A percentile compares a stretch with the other conserved stretches of the same genome.
These are phyloP conservation scores for Latheticus oryzae DNA, from an alignment of 2,888 invertebrate species.

Conservation along the genomic window DNA sequence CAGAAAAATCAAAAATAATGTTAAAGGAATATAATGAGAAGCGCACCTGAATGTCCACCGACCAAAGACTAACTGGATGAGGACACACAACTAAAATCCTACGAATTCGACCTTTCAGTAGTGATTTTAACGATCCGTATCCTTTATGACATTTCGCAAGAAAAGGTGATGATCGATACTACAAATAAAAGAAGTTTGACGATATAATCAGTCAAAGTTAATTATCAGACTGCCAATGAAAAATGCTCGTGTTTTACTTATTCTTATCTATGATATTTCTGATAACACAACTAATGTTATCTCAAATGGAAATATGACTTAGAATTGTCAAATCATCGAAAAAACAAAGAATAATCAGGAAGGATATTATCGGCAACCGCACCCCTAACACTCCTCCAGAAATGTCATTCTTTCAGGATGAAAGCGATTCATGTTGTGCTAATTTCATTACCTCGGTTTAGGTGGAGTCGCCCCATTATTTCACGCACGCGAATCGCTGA, in stretches of 20 bases:
- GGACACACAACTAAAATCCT: slow-evolving; percentile 37
- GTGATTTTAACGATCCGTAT: slow-evolving; percentile 60
- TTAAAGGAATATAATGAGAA: slow-evolving; percentile 1
- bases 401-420: slow-evolving; percentile 43
- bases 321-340: no score
- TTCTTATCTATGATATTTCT: no score
- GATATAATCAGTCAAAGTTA: no score
- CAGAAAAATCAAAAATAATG: slow-evolving; percentile 5
- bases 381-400: slow-evolving; percentile 35
- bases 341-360: no score
- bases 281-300: no score
- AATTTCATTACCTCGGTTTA: slow-evolving; percentile 46
- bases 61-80: slow-evolving; percentile 44
- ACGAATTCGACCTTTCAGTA: slow-evolving; percentile 53
- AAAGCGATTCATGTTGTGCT: slow-evolving; percentile 43
- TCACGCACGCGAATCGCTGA: slow-evolving; percentile 21
- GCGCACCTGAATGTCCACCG: slow-evolving; percentile 42
- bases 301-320: no score
- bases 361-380: slow-evolving; percentile 24
- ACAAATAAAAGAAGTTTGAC: slow-evolving; percentile 43
- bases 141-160: slow-evolving; percentile 58
- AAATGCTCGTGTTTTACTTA: no score
- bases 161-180: slow-evolving; percentile 58
- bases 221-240: no score
- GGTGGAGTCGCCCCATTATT: slow-evolving; percentile 38